Evolutionary conservation across 2,113 vertebrate genomes (phyloP), one percentile per base, ranked within the genome.

Genomic region (Perca fluviatilis): DNA sequence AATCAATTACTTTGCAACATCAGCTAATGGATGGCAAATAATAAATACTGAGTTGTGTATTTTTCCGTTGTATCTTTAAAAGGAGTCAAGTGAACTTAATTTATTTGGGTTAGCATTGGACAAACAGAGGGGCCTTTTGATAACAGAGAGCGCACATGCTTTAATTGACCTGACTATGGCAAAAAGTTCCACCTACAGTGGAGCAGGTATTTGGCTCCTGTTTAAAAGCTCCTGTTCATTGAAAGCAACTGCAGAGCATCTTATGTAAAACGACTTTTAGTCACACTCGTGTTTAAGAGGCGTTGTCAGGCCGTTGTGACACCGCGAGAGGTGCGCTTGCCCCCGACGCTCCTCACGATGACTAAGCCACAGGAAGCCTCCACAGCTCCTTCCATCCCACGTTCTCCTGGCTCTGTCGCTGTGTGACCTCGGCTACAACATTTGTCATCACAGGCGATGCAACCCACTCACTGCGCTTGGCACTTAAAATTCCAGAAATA

Each of bases 401-500:
- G 70, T 80, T 90, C 77, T 5, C 71, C 88, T 80, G 73, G 82
- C 86, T 71, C 81, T 50, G 86, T 86, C 82, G 65, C 90, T 21
- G 58, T 43, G 87, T 91, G 92, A 95, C 93, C 93, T 93, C 93
- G 93, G 87, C 86, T 68, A 51, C 74, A 63, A 30, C 74, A 30
- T 84, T 87, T 69, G 66, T 90, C 87, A 89, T 90, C 81, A 6
- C 73, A 74, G 81, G 82, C 80, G 36, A 57, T 30, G 75, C 89
- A 68, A 85, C 92, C 89, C 85, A 89, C 90, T 91, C 79, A 51
- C 82, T 63, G 73, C 3, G 53, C 87, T 77, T n/a, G 67, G 84
- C 87, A 92, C 93, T 94, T 92, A 87, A 85, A 92, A 91, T 89
- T 90, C 88, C 83, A 86, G 65, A 92, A 88, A 84, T 91, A 92